These are phyloP conservation scores for Dicranocentrus wangi DNA, from an alignment of 2,888 invertebrate species.

Conservation along the genomic window DNA sequence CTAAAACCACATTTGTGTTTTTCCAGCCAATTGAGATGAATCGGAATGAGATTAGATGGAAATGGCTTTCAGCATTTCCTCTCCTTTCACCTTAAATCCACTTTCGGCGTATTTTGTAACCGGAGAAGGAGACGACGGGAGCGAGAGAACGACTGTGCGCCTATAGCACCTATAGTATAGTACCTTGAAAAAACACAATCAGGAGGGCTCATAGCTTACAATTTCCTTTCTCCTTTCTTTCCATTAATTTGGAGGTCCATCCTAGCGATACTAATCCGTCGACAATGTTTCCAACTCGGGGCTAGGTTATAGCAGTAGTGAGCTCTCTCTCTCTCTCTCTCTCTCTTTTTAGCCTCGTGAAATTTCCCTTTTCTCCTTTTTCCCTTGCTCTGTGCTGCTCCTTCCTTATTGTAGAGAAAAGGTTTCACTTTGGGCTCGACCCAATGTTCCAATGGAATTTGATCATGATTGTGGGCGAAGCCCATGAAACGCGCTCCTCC, in stretches of 20 bases:
- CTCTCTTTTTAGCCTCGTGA: not conserved
- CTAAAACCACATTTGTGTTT: constrained; percentile 25
- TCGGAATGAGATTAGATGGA: constrained; percentile 46
- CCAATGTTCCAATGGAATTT: constrained; percentile 10
- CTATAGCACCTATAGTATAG: too few species aligned
- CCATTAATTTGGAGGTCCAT: constrained; percentile 32
- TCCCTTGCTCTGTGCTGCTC: not conserved
- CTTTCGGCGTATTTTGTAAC: constrained; percentile 4
- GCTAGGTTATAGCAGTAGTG: not conserved
- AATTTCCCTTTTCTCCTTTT: constrained; percentile 2
- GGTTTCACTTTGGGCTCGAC: constrained; percentile 14
- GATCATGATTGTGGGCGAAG: constrained; percentile 3
- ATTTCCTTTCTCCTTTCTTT: constrained; percentile 21
- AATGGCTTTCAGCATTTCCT: constrained; percentile 44
- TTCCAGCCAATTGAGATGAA: constrained; percentile 36
- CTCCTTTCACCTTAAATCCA: constrained; percentile 28
- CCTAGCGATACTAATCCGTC: constrained; percentile 32
- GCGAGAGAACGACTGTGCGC: too few species aligned
- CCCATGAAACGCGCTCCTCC: not conserved
- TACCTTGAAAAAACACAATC: constrained; percentile 25
- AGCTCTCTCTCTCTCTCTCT: not conserved
- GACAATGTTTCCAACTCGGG: constrained; percentile 31
- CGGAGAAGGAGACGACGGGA: not conserved
- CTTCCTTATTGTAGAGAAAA: too few species aligned
- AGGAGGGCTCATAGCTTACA: constrained; percentile 10